Conservation (phyloP, 1,140 invertebrate species). For the Cheumatopsyche charites region DNA sequence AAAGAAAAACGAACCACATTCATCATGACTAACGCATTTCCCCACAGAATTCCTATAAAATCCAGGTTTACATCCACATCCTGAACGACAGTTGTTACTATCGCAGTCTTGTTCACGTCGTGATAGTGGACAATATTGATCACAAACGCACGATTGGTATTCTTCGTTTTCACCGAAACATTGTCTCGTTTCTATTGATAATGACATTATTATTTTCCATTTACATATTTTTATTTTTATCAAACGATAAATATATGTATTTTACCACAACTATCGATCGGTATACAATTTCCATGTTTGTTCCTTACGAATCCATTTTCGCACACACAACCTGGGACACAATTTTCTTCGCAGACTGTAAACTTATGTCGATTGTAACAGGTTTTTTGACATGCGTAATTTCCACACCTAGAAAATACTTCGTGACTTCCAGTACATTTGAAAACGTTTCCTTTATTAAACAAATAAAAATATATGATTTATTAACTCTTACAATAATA, state of each 20-base stretch:
- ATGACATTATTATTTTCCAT: background rate
- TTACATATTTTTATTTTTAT: background rate
- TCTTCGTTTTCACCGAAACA: background rate
- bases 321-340: constrained; percentile 35
- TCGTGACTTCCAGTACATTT: background rate
- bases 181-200: too few relatives aligned
- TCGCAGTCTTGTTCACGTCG: background rate
- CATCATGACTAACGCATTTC: constrained; percentile 12
- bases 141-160: background rate
- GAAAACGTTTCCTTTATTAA: background rate
- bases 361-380: background rate
- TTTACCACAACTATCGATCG: background rate
- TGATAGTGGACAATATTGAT: background rate
- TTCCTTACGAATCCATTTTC: constrained; percentile 33
- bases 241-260: background rate
- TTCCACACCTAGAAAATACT: background rate
- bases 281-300: constrained; percentile 24
- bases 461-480: too few relatives aligned
- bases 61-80: constrained; percentile 41
- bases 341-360: background rate
- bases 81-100: background rate
- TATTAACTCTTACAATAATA: too few relatives aligned
- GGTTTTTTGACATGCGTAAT: background rate
- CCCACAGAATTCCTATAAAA: constrained; percentile 36
- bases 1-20: too few relatives aligned